Percentiles rank a stretch among this genome's conserved stretches.
Evolutionary conservation across 2,888 invertebrate species (phyloP).

Genomic region (Magallana nippona): DNA sequence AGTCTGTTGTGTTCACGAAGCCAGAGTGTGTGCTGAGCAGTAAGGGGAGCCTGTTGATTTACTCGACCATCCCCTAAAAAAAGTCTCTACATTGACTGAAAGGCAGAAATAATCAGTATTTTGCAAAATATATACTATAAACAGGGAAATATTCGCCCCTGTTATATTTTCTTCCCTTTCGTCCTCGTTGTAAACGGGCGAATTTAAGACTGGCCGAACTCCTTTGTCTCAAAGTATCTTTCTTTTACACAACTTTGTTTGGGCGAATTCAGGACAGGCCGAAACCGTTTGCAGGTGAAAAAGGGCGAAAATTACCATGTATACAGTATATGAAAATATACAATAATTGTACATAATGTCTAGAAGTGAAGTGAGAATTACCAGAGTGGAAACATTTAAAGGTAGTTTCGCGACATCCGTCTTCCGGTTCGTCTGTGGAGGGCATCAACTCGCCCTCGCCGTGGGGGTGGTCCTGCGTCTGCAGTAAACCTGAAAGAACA

Average conservation of each 20-base stretch:
- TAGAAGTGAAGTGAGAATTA: not conserved
- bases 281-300: too few relatives aligned
- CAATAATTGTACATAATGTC: too few relatives aligned
- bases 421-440: not conserved
- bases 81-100: not conserved
- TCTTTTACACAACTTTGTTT: too few relatives aligned
- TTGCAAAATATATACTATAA: too few relatives aligned
- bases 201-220: too few relatives aligned
- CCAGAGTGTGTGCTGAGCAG: constrained; percentile 1
- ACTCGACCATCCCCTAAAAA: constrained; percentile 1
- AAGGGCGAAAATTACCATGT: too few relatives aligned
- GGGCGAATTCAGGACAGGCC: too few relatives aligned
- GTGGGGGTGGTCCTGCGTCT: not conserved
- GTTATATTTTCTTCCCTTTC: too few relatives aligned
- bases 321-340: too few relatives aligned
- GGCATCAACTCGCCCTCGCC: not conserved
- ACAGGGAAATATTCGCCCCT: too few relatives aligned
- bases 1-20: constrained; percentile 12
- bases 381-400: not conserved
- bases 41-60: not conserved
- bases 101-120: not conserved
- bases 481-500: not conserved
- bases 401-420: not conserved
- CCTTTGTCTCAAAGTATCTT: too few relatives aligned
- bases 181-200: too few relatives aligned